Conservation (phyloP, 2,113 vertebrate genomes). For the Rhabdomys dilectus region DNA sequence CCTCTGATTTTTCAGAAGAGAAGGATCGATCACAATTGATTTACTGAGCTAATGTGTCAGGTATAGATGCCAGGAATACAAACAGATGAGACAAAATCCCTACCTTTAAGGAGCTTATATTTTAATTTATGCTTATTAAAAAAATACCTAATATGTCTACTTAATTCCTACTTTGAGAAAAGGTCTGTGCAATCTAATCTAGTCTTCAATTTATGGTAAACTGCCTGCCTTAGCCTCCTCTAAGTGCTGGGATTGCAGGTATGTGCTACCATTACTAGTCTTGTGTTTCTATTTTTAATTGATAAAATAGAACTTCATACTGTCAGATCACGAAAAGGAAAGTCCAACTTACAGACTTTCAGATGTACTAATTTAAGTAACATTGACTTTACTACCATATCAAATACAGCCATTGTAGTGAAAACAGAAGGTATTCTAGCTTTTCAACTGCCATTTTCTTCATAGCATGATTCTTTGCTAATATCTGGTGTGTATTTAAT, state of each 20-base stretch:
- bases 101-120: slow-evolving; percentile 37
- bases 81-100: slow-evolving; percentile 22
- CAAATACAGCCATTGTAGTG: slow-evolving; percentile 24
- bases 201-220: not conserved
- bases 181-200: not conserved
- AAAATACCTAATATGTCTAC: not conserved
- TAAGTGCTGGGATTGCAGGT: not conserved
- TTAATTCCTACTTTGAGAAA: slow-evolving; percentile 2
- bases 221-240: not conserved
- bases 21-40: not conserved
- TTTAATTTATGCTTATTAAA: slow-evolving; percentile 50
- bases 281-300: slow-evolving; percentile 55
- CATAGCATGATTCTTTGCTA: slow-evolving; percentile 48
- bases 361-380: slow-evolving; percentile 57
- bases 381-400: slow-evolving; percentile 54
- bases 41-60: slow-evolving; percentile 16
- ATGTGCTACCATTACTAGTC: not conserved
- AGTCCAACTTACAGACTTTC: slow-evolving; percentile 43
- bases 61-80: not conserved
- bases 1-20: slow-evolving; percentile 50
- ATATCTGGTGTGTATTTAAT: not conserved
- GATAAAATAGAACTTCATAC: slow-evolving; percentile 24
- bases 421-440: slow-evolving; percentile 11
- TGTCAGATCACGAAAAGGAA: slow-evolving; percentile 57
- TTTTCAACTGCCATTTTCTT: slow-evolving; percentile 21